These are phyloP conservation scores for Dicrurus megarhynchus DNA, from an alignment of 2,113 vertebrate genomes.

Conservation along the genomic window DNA sequence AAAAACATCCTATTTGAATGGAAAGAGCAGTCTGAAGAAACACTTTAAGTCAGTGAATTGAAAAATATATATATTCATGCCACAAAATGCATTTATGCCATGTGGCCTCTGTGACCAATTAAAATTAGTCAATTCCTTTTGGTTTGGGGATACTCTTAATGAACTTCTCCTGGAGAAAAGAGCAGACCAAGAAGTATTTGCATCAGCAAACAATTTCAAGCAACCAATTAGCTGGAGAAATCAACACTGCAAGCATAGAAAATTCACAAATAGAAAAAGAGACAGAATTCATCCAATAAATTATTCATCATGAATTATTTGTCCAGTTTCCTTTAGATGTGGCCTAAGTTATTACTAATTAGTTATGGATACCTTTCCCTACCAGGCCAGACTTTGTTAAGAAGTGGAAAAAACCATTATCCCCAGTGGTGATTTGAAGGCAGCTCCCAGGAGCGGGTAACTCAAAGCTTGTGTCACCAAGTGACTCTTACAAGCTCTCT, in stretches of 20 bases:
- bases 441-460: neutral
- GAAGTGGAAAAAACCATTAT: neutral
- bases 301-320: constrained; percentile 39
- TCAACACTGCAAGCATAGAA: constrained; percentile 4
- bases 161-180: constrained; percentile 26
- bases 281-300: constrained; percentile 42
- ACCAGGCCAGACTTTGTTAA: neutral
- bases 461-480: neutral
- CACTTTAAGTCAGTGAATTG: neutral
- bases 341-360: neutral
- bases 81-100: constrained; percentile 1
- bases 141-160: constrained; percentile 22
- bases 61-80: neutral
- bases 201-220: constrained; percentile 55
- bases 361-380: neutral
- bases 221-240: constrained; percentile 51
- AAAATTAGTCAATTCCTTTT: constrained; percentile 23
- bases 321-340: constrained; percentile 1
- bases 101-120: constrained; percentile 37
- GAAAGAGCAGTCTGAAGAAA: neutral
- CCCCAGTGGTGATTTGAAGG: neutral
- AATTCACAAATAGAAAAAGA: constrained; percentile 35
- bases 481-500: neutral
- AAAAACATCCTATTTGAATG: neutral
- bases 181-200: constrained; percentile 16